Evolutionary conservation across 1,140 invertebrate species (phyloP).

Genomic region (Brachionus sp.): DNA sequence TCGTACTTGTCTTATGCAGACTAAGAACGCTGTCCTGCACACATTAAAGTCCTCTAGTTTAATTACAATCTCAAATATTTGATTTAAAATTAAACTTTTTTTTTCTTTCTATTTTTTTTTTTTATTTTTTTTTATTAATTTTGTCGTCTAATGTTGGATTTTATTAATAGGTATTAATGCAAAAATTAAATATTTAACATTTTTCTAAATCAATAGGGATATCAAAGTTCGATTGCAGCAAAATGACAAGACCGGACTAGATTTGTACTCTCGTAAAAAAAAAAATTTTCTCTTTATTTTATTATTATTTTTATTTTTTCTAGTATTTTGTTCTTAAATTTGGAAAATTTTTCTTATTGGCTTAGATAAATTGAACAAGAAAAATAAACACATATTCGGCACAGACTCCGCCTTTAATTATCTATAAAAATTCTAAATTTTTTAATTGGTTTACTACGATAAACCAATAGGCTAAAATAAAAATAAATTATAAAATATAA

Average conservation of each 20-base stretch:
- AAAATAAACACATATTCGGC: background rate
- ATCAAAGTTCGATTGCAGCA: background rate
- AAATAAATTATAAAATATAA: constrained; percentile 36
- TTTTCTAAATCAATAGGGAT: constrained; percentile 1
- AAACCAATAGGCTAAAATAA: background rate
- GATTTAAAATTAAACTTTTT: background rate
- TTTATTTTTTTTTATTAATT: background rate
- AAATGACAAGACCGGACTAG: background rate
- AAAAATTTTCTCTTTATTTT: background rate
- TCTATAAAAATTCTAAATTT: constrained; percentile 1
- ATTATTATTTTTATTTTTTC: too few relatives aligned
- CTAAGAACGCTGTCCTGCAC: background rate
- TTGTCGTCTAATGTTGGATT: background rate
- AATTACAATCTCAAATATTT: constrained; percentile 34
- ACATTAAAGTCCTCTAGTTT: background rate
- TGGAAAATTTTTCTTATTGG: background rate
- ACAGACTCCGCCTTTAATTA: background rate
- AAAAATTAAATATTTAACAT: constrained; percentile 33
- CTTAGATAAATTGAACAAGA: background rate
- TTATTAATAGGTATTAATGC: background rate
- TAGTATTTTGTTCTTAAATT: too few relatives aligned
- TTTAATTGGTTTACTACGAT: background rate
- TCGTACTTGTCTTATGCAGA: background rate
- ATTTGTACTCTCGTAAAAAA: background rate
- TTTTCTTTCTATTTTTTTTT: background rate